Evolutionary conservation across 2,797 vertebrate species (phyloP).

Genomic region (Limnodromus scolopaceus): DNA sequence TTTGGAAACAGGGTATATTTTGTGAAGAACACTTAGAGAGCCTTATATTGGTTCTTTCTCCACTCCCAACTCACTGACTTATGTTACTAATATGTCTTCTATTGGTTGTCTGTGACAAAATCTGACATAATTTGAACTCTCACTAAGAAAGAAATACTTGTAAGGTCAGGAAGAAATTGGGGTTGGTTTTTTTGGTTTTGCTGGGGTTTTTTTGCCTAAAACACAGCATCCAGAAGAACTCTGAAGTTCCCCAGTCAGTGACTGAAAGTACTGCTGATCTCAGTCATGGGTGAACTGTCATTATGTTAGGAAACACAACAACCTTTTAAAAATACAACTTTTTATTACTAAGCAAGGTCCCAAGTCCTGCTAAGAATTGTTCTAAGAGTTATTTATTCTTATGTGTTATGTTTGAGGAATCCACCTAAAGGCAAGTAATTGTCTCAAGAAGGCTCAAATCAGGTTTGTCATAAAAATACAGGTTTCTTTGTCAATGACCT

Average conservation of each 20-base stretch:
- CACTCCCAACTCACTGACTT: not conserved
- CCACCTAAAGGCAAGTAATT: not conserved
- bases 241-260: not conserved
- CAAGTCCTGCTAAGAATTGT: not conserved
- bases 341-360: not conserved
- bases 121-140: not conserved
- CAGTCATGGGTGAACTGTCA: not conserved
- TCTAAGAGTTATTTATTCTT: not conserved
- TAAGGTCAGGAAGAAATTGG: not conserved
- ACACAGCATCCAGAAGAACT: not conserved
- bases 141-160: not conserved
- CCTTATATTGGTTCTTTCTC: not conserved
- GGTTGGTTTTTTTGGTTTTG: not conserved
- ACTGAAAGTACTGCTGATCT: not conserved
- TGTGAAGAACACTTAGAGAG: constrained; percentile 37
- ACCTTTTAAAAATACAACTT: not conserved
- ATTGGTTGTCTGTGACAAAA: not conserved
- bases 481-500: not conserved
- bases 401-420: not conserved
- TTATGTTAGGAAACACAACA: not conserved
- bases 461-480: not conserved
- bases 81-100: not conserved
- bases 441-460: not conserved
- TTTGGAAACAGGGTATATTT: constrained; percentile 34
- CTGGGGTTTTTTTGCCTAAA: not conserved